These are phyloP conservation scores for Agapetus fuscipes DNA, from an alignment of 2,888 invertebrate genomes.

Conservation along the genomic window DNA sequence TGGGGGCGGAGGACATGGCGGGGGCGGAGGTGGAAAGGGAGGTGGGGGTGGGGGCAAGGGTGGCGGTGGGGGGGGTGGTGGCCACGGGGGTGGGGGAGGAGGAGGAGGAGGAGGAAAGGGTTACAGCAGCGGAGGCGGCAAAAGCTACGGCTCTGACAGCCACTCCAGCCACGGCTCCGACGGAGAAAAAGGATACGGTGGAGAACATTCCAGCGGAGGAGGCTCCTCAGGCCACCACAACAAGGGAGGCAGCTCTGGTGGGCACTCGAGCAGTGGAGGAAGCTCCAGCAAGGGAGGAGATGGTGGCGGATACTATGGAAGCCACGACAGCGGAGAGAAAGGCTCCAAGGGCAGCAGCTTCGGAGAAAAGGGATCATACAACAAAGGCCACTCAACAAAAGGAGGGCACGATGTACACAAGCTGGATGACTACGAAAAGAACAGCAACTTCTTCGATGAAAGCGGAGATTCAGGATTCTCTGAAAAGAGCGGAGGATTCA, in stretches of 20 bases:
- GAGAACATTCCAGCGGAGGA: neutral
- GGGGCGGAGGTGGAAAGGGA: constrained; percentile 34
- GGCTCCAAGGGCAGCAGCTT: constrained; percentile 57
- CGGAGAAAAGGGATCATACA: constrained; percentile 61
- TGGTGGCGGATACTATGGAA: constrained; percentile 52
- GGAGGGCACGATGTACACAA: constrained; percentile 80
- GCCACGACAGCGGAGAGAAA: constrained; percentile 54
- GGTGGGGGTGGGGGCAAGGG: neutral
- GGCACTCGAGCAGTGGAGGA: constrained; percentile 57
- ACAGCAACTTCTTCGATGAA: constrained; percentile 79
- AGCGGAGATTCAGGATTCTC: constrained; percentile 72
- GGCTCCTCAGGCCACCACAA: constrained; percentile 49
- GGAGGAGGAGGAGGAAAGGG: constrained; percentile 38
- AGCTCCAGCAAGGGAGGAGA: constrained; percentile 59
- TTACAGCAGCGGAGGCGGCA: constrained; percentile 53
- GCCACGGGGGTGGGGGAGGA: constrained; percentile 34
- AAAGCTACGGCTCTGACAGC: too few relatives aligned
- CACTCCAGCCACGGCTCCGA: too few relatives aligned
- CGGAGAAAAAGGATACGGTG: neutral
- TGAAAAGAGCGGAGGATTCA: constrained; percentile 69
- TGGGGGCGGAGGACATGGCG: constrained; percentile 42
- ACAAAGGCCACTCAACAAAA: constrained; percentile 77
- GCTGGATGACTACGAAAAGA: constrained; percentile 75
- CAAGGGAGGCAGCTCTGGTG: constrained; percentile 57
- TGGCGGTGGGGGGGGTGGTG: constrained; percentile 4